phyloP scores from a whole-genome alignment of 1,140 invertebrate genomes.

The Atopsyche davidsoni region DNA sequence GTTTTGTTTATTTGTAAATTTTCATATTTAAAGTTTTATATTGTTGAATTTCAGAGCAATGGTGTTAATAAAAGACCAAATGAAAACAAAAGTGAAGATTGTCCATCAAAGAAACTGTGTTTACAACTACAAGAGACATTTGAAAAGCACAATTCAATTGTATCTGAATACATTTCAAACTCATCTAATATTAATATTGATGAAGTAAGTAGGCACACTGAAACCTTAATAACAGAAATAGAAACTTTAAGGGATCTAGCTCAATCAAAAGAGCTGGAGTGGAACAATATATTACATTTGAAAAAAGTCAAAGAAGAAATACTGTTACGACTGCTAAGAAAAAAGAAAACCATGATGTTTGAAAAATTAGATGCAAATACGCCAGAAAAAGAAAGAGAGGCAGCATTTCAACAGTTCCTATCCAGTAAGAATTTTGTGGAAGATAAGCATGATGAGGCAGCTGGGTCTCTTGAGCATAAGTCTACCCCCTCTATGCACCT shows the following conservation, averaged over 20 bases:
- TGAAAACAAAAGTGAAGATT: constrained; percentile 12
- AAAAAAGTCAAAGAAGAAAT: constrained; percentile 79
- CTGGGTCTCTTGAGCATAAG: constrained; percentile 4
- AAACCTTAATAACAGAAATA: constrained; percentile 55
- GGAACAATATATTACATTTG: constrained; percentile 72
- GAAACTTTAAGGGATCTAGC: constrained; percentile 61
- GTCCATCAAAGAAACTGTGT: constrained; percentile 41
- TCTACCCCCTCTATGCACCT: not conserved
- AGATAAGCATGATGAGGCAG: constrained; percentile 19
- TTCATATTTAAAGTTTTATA: constrained; percentile 12
- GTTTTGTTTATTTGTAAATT: too few species aligned
- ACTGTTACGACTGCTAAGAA: constrained; percentile 58
- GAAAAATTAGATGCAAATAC: not conserved
- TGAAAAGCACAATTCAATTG: constrained; percentile 49
- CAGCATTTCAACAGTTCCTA: not conserved
- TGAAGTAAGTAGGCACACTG: constrained; percentile 53
- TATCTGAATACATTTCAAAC: constrained; percentile 55
- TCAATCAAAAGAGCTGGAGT: constrained; percentile 72
- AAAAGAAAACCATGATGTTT: constrained; percentile 50
- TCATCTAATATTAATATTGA: constrained; percentile 50
- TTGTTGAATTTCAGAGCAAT: constrained; percentile 14
- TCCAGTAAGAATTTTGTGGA: constrained; percentile 18
- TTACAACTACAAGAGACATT: constrained; percentile 50
- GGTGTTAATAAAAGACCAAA: constrained; percentile 9
- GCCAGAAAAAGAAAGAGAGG: not conserved